Base-by-base conservation (phyloP, 2,113 vertebrate species). In the Galeopterus variegatus region DNA sequence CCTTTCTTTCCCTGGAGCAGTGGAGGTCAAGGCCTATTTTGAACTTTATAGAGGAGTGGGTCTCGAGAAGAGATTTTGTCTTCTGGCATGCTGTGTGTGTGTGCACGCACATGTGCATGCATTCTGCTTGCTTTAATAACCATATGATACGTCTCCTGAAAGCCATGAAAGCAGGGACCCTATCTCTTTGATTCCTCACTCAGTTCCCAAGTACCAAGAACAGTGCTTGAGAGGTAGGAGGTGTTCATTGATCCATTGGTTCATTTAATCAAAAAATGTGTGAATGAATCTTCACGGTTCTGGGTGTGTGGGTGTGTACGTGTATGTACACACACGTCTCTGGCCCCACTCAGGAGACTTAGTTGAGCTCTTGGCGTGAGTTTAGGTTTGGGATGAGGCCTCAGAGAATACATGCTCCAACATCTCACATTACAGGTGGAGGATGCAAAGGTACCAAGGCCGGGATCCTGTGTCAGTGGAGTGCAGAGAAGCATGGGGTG, bases 81-180 rank as follows among this genome's bases (percentile, higher is more conserved):
- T 7, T 41, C n/a, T 8, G 72, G 45, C n/a, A 8, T 19, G 4
- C 56, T 3, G 41, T 0, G 12, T 21, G 6, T 21, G 48, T n/a
- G 45, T 24, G 14, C n/a, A 23, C 50, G 67, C 6, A 21, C 13
- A 28, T 2, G 1, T 31, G 31, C 13, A 10, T 70, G 41, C 24
- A 17, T 6, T 6, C 77, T 48, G 6, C 88, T 64, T 41, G 15
- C 64, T 85, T 58, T 8, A 24, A 10, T 58, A 3, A 19, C 5
- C 3, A 2, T 36, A 0, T 1, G n/a, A 1, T 6, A 1, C 3
- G 52, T 41, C 50, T 75, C 58, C 58, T 50, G 6, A 72, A 54
- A 41, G n/a, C 26, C 0, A 0, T 2, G 31, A 17, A 18, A 23
- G 19, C 21, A 52, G 21, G 33, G 45, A 18, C 23, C 28, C 45